Evolutionary conservation across 2,113 vertebrate genomes (phyloP), one percentile per base, ranked within the genome.

Genomic region (Mesitornis unicolor): DNA sequence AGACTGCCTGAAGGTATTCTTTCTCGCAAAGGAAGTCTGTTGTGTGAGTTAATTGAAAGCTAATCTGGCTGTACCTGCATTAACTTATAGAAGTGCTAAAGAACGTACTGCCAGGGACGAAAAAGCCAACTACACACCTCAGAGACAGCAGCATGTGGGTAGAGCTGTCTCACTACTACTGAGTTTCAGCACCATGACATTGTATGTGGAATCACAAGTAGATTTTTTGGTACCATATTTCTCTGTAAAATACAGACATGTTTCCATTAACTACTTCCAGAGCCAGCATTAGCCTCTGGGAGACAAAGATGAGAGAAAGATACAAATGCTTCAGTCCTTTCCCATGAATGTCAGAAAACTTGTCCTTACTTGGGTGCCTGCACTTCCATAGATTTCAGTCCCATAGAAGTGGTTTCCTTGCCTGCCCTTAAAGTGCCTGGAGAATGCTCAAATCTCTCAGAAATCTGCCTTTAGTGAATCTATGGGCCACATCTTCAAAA

Each of bases 51-150:
- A 67, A 29, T 19, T 18, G 65, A 64, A 89, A 87, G 26, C 12
- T 89, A 50, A 24, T 47, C 81, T 36, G 43, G 28, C 16, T 38
- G 16, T 64, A 47, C 65, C 56, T 71, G n/a, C 24, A 31, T 16
- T 56, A 71, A 67, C 42, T 85, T 48, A 42, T 35, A 26, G 36
- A 57, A 76, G 45, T 25, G 43, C 42, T 57, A 40, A 80, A 33
- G 18, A 36, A 13, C 3, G 0, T 2, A 16, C 33, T 91, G 48
- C 35, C 73, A 74, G 50, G 50, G 26, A 21, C 0, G 0, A 0
- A 0, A 8, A 19, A 67, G 56, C 7, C 50, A 43, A 2, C 50
- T 26, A 26, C 53, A 36, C 50, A 26, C 11, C 63, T 80, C 33
- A 18, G 64, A 81, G 48, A n/a, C 33, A 84, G 53, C 50, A 65